These are phyloP conservation scores for Nibea albiflora DNA, from an alignment of 2,113 vertebrate genomes.

Conservation along the genomic window DNA sequence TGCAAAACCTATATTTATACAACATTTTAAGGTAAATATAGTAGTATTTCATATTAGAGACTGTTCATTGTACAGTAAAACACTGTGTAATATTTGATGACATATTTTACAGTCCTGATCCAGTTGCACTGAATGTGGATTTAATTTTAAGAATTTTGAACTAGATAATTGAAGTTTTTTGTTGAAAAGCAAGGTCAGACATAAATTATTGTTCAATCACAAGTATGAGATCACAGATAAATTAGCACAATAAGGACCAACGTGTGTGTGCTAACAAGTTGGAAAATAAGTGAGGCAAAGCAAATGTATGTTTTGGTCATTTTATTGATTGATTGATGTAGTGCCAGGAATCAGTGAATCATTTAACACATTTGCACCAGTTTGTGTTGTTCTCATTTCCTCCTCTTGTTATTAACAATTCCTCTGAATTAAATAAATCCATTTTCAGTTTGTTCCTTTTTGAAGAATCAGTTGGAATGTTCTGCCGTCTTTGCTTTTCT, in stretches of 20 bases:
- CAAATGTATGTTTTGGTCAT: constrained; percentile 47
- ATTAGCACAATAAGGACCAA: not conserved
- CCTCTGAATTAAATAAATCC: constrained; percentile 16
- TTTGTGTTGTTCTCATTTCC: constrained; percentile 37
- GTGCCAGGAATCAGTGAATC: constrained; percentile 61
- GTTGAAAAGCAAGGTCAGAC: too few species aligned
- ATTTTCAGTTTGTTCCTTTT: not conserved
- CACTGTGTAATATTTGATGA: too few species aligned
- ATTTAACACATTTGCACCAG: constrained; percentile 63
- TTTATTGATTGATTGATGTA: constrained; percentile 68
- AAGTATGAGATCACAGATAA: not conserved
- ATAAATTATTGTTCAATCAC: too few species aligned
- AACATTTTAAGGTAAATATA: too few species aligned
- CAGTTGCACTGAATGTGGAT: not conserved
- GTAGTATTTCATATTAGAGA: too few species aligned
- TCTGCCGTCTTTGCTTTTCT: constrained; percentile 39
- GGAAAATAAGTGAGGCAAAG: constrained; percentile 29
- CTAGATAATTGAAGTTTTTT: too few species aligned
- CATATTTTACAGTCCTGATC: not conserved
- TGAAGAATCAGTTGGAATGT: constrained; percentile 58
- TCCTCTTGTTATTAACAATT: constrained; percentile 16
- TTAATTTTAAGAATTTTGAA: too few species aligned
- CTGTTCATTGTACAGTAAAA: too few species aligned
- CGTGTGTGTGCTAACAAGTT: not conserved
- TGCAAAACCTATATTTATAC: too few species aligned